Evolutionary conservation across 2,797 vertebrate genomes (phyloP), one percentile per base, ranked within the genome.

Genomic region (Streptopelia turtur): DNA sequence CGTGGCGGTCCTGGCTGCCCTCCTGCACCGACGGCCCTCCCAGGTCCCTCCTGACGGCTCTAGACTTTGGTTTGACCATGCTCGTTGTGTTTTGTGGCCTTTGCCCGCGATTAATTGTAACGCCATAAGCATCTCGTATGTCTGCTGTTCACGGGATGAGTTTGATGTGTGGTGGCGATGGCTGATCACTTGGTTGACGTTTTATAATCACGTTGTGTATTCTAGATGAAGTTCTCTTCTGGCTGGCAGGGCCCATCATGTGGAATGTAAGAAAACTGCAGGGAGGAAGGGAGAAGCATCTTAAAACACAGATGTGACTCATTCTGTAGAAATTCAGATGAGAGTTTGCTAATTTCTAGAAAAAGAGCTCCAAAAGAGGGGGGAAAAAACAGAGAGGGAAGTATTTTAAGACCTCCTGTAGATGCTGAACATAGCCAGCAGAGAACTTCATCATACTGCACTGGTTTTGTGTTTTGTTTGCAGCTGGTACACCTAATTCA

Each of bases 141-240:
- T 59, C 65, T 96, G 82, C 96, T 81, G 60, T 15, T 93, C 94
- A 66, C 27, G 3, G 89, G 72, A 5, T 89, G 94, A 76, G 68
- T 90, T 79, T 87, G 95, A 47, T n/a, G 87, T 90, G 76, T 45
- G 93, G 64, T 95, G 94, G 89, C 56, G 22, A 8, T 39, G 53
- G 93, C 91, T 88, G 95, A 90, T 64, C 75, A 53, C 92, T 92
- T 76, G 88, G 89, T 78, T 92, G 94, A n/a, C 2, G 41, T 92
- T 96, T 85, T 78, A 59, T 90, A 91, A 94, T 93, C 77, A 8
- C n/a, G 4, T 56, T 8, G 31, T 92, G 35, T 89, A 30, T 92
- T 91, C 31, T 20, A 30, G 86, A 16, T 92, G 93, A 95, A 95
- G 95, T 95, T 95, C 86, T 95, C 83, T 90, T 88, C 92, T 96